Base-by-base conservation (phyloP, 92 coral and sea anemone species). In the Zoanthus solanderi region DNA sequence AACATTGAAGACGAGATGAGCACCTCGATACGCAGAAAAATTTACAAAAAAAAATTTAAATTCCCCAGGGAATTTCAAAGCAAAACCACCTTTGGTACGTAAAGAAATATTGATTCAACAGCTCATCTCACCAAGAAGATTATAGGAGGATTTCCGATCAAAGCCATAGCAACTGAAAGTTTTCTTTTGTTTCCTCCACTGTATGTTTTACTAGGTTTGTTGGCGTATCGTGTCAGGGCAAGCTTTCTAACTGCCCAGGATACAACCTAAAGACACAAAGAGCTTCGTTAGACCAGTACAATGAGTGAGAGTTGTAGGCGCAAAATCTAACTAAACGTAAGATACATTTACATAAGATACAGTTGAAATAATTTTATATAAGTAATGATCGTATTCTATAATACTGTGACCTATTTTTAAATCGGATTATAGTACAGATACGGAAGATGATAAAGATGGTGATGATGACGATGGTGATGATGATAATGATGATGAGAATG, bases 131-230 rank as follows among this genome's bases (percentile, higher is more conserved):
- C 96, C 96, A 96, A 75, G 91, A 96, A 94, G 47, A 95, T 95
- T 78, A 93, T 92, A 9, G 98, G 96, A 44, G 98, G 98, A 84
- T 92, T 93, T 56, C 98, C 98, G 61, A 96, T 96, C 84, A 95
- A 91, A 31, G 99, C 99, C 88, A 97, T 95, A 12, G 99, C 98
- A n/a, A 96, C 94, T 5, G 99, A 96, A 0, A 94, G 92, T 86
- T 94, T 96, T 68, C 98, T 85, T 78, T 94, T 94, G 91, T 91
- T 96, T 0, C 98, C 98, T 6, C 96, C 98, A 89, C 98, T 94
- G 95, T 93, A 94, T 0, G 97, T 90, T 86, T 95, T 95, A 74
- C 95, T 90, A 10, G 98, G 99, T 76, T 82, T 87, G 63, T 95
- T 94, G 57, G 97, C 97, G 87, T 88, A 92, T 46, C 89, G 93